phyloP scores from a whole-genome alignment of 2,888 invertebrate genomes.

The Gymnoscelis rufifasciata region DNA sequence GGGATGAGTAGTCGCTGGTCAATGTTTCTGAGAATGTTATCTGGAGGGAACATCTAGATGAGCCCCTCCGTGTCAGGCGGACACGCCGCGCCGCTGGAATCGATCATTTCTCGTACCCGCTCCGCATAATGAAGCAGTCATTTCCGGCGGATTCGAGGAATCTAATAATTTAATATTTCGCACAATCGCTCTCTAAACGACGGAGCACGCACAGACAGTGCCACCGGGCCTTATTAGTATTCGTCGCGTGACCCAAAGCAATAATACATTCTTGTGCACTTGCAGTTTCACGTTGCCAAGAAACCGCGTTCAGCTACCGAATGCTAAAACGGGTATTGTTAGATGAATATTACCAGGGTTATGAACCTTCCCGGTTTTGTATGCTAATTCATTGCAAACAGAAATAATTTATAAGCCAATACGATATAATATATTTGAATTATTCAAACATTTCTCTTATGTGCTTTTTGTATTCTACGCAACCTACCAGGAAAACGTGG shows the following conservation, averaged over 20 bases:
- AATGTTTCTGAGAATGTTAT: slow-evolving; percentile 48
- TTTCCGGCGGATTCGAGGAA: slow-evolving; percentile 71
- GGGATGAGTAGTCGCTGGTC: slow-evolving; percentile 30
- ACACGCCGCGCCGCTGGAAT: slow-evolving; percentile 47
- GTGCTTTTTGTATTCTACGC: background rate
- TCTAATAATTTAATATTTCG: slow-evolving; percentile 60
- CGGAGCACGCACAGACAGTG: slow-evolving; percentile 49
- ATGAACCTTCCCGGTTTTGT: slow-evolving; percentile 12
- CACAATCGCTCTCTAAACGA: slow-evolving; percentile 49
- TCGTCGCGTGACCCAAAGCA: slow-evolving; percentile 57
- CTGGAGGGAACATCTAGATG: slow-evolving; percentile 28
- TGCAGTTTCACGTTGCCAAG: slow-evolving; percentile 74
- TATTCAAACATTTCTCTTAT: background rate
- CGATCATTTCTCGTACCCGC: slow-evolving; percentile 65
- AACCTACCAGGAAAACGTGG: background rate
- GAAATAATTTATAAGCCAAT: slow-evolving; percentile 3
- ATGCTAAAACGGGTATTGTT: slow-evolving; percentile 64
- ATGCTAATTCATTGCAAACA: slow-evolving; percentile 9
- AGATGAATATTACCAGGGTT: slow-evolving; percentile 27
- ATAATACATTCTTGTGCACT: slow-evolving; percentile 77
- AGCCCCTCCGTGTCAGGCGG: slow-evolving; percentile 32
- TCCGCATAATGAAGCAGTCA: slow-evolving; percentile 66
- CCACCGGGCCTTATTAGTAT: slow-evolving; percentile 57
- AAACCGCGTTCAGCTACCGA: slow-evolving; percentile 66
- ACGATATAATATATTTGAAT: background rate